These are phyloP conservation scores for Agonopterix arenella DNA, from an alignment of 2,888 invertebrate species.

Conservation along the genomic window DNA sequence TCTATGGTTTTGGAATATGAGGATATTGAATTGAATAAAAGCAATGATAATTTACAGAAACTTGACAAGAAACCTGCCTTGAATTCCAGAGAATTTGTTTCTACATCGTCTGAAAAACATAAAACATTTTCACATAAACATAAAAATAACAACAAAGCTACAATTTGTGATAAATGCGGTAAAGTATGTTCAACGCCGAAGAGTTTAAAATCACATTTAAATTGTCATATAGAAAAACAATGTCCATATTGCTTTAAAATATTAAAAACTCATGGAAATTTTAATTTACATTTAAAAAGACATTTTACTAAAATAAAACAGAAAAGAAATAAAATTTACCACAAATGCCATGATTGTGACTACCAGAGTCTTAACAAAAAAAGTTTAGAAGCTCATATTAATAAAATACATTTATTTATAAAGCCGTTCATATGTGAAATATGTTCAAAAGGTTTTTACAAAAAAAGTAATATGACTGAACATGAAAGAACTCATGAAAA, in stretches of 20 bases:
- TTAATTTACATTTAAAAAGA: conserved; percentile 27
- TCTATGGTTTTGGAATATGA: neutral
- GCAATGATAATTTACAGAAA: neutral
- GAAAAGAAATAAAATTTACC: conserved; percentile 17
- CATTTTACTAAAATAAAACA: conserved; percentile 19
- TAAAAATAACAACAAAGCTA: conserved; percentile 17
- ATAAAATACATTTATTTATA: conserved; percentile 37
- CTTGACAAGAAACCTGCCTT: neutral
- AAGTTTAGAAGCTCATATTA: conserved; percentile 42
- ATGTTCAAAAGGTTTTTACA: conserved; percentile 46
- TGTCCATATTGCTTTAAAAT: conserved; percentile 37
- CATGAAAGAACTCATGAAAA: conserved; percentile 33
- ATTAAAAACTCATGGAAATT: conserved; percentile 35
- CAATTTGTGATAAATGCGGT: conserved; percentile 32
- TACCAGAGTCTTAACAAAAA: conserved; percentile 35
- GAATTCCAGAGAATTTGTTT: neutral
- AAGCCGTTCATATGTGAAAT: conserved; percentile 36
- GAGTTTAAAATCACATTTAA: conserved; percentile 26
- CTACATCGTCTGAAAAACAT: no score
- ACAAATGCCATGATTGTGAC: conserved; percentile 31
- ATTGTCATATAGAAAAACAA: conserved; percentile 25
- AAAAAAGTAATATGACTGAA: conserved; percentile 41
- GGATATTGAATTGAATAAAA: neutral
- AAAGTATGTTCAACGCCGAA: conserved; percentile 23
- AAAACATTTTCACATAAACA: conserved; percentile 17